Evolutionary conservation across 2,888 invertebrate species (phyloP), one percentile per base, ranked within the genome.

Genomic region (Drosophila ochracea): DNA sequence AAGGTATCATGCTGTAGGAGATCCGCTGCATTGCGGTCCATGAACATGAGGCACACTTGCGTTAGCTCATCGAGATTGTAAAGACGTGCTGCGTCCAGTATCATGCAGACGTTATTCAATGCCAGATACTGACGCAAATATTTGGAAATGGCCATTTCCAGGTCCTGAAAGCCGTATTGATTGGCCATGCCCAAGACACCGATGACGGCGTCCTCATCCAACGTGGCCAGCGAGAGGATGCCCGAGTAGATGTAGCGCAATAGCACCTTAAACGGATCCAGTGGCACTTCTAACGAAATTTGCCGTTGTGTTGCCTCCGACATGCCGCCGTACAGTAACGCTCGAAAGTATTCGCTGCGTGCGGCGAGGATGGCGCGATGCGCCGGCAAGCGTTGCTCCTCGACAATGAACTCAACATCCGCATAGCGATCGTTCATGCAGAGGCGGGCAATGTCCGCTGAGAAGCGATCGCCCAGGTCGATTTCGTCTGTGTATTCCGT

Each of bases 171-270:
- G 70, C 98, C 98, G 94, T 98, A 99, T 92, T 98, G 97, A 94
- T 99, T 98, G 41, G 99, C 97, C 92, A 99, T 94, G 7, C 98
- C 98, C 63, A 96, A 92, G 82, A 95, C 96, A 88, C 96, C 96
- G 78, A 96, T 93, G 69, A 96, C 95, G 5, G 95, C 95, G 75
- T 96, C 96, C 89, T 96, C 96, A 58, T 95, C 95, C 80, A 96
- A 93, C 69, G 95, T 94, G 39, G 95, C 95, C 57, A 96, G 92
- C 9, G 95, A 95, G 95, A 96, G 95, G 86, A 95, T 95, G 63
- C 96, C 99, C 67, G 98, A 98, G 93, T 99, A 99, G 69, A 99
- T 97, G 94, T 99, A 99, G 88, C 97, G 96, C 1, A 99, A 94
- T 0, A 99, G 94, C n/a, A 96, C 96, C 93, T 97, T 97, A 91